Percentiles rank a stretch among this genome's conserved stretches.
phyloP scores from a whole-genome alignment of 2,797 vertebrate species.

The Hypotaenidia philippensis region DNA sequence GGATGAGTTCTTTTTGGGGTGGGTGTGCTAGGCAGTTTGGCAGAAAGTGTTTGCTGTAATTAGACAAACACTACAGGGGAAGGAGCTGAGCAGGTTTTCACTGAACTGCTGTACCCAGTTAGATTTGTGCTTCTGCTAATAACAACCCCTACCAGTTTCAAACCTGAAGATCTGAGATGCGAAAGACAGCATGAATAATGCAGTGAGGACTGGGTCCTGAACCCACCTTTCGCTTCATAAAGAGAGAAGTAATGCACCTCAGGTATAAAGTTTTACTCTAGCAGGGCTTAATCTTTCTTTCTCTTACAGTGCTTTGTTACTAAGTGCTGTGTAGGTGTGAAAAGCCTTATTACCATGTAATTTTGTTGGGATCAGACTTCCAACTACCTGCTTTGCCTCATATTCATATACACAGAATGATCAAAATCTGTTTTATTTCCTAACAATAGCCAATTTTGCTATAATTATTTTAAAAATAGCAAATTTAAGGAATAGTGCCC shows the following conservation, averaged over 20 bases:
- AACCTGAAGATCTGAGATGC: conserved; percentile 46
- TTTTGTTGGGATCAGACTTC: conserved; percentile 80
- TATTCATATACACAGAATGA: conserved; percentile 74
- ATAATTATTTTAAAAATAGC: conserved; percentile 77
- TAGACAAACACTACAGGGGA: conserved; percentile 33
- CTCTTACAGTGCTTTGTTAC: conserved; percentile 70
- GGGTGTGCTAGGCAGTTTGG: neutral
- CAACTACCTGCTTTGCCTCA: conserved; percentile 79
- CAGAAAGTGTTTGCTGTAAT: conserved; percentile 42
- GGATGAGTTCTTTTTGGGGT: neutral
- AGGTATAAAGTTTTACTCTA: conserved; percentile 75
- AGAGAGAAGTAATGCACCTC: conserved; percentile 67
- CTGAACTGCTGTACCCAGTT: neutral
- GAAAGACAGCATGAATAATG: conserved; percentile 78
- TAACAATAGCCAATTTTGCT: conserved; percentile 81
- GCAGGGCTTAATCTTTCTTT: conserved; percentile 64
- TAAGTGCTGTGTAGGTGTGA: conserved; percentile 81
- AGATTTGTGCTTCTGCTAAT: conserved; percentile 17
- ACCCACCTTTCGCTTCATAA: conserved; percentile 68
- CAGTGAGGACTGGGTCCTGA: conserved; percentile 69
- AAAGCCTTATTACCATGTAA: conserved; percentile 81
- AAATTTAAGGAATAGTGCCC: conserved; percentile 57
- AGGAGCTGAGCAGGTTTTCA: neutral
- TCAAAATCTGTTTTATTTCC: conserved; percentile 81
- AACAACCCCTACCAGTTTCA: conserved; percentile 34